Evolutionary conservation across 2,888 invertebrate species (phyloP).

Genomic region (Napeogenes sylphis): DNA sequence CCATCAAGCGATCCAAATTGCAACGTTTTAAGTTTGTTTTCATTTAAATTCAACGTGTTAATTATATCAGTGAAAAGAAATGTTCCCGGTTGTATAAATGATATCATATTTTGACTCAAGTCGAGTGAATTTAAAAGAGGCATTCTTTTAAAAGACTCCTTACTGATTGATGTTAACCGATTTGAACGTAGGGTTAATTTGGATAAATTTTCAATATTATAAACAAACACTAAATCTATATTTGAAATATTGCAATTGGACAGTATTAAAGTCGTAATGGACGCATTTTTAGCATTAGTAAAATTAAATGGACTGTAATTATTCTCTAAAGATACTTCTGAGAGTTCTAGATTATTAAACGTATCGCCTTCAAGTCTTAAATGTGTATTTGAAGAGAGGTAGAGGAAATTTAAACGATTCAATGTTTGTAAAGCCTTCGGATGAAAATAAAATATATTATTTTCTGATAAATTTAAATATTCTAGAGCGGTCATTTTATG

Average conservation of each 20-base stretch:
- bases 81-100: conserved; percentile 27
- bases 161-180: conserved; percentile 16
- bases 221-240: conserved; percentile 16
- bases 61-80: conserved; percentile 21
- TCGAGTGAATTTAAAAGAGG: conserved; percentile 19
- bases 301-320: conserved; percentile 13
- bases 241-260: conserved; percentile 19
- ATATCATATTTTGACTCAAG: conserved; percentile 26
- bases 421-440: conserved; percentile 15
- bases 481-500: conserved; percentile 12
- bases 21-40: conserved; percentile 17
- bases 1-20: conserved; percentile 24
- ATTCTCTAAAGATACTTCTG: conserved; percentile 16
- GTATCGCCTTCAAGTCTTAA: conserved; percentile 13
- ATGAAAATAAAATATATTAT: conserved; percentile 19
- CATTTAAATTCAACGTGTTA: conserved; percentile 21
- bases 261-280: conserved; percentile 19
- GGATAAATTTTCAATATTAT: conserved; percentile 15
- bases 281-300: conserved; percentile 13
- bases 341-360: conserved; percentile 20
- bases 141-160: conserved; percentile 22
- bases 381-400: conserved; percentile 15
- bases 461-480: conserved; percentile 17
- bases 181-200: conserved; percentile 20
- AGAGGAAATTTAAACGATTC: conserved; percentile 11